Base-by-base conservation (phyloP, 1,140 invertebrate genomes). In the Spodoptera litura region DNA sequence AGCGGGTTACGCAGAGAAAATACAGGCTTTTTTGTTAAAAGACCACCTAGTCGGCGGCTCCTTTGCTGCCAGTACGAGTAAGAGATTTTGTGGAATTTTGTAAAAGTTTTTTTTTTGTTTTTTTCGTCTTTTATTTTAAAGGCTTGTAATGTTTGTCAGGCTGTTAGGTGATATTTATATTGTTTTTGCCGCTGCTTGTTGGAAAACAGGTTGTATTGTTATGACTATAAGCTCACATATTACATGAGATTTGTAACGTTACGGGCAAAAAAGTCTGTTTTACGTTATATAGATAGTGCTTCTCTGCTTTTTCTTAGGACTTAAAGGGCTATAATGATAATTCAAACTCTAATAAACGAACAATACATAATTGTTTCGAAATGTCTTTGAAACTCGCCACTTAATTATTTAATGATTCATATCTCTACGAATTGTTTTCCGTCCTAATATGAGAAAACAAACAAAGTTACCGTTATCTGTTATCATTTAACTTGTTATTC, bases 1-100 rank as follows among this genome's bases (percentile, higher is more conserved):
- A 38, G 71, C 79, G 72, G 79, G 85, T 84, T 88, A 88, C 87
- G 84, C 81, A 61, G 49, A 78, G 53, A 66, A 77, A 77, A 85
- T 83, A 75, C 27, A 35, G 15, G 0, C 58, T 62, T 75, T 75
- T 75, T 75, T 75, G 73, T 75, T 11, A 53, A 52, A 13, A 55
- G 72, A 75, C 72, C 78, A 80, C 78, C 72, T 49, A 31, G 49
- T 44, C 35, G 59, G n/a, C 70, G 59, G 56, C 25, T 27, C 56
- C 35, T 70, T 70, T 78, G 15, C 3, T 53, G 11, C 20, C 9
- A 38, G 13, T 75, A 52, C 58, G 62, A 9, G 59, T 27, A 52
- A 49, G 15, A 27, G 56, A 38, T 74, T 74, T 61, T 64, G 58
- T 20, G 49, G 25, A 12, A 70, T 70, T 53, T 70, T 11, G 9